Conservation (phyloP, 37 sponge, comb jelly and placozoan species). For the Corticium candelabrum region DNA sequence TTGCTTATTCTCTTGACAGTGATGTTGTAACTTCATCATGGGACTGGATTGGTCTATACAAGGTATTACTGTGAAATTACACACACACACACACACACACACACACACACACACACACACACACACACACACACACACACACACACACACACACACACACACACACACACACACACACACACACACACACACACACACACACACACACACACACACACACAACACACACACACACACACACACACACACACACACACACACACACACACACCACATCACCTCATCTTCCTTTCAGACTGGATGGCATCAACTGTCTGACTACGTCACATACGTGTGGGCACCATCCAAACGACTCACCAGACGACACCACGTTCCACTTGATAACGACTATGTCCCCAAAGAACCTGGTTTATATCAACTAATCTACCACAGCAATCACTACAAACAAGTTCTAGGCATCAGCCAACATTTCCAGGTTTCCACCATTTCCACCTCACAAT, state of each 20-base stretch:
- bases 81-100: too few species aligned
- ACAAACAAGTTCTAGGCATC: background rate
- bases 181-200: too few species aligned
- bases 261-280: background rate
- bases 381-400: background rate
- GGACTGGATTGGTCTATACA: background rate
- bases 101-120: too few species aligned
- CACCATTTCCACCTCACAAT: too few species aligned
- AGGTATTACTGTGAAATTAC: too few species aligned
- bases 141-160: too few species aligned
- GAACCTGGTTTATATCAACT: background rate
- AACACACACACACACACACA: too few species aligned
- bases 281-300: background rate
- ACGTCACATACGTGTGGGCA: background rate
- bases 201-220: too few species aligned
- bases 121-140: too few species aligned
- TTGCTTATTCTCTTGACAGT: background rate
- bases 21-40: background rate
- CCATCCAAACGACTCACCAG: background rate
- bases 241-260: too few species aligned
- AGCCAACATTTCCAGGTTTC: constrained; percentile 1
- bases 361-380: background rate
- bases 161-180: too few species aligned
- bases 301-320: background rate
- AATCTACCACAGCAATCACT: background rate